phyloP scores from a whole-genome alignment of 2,888 invertebrate genomes.

The Philereme vetulata region DNA sequence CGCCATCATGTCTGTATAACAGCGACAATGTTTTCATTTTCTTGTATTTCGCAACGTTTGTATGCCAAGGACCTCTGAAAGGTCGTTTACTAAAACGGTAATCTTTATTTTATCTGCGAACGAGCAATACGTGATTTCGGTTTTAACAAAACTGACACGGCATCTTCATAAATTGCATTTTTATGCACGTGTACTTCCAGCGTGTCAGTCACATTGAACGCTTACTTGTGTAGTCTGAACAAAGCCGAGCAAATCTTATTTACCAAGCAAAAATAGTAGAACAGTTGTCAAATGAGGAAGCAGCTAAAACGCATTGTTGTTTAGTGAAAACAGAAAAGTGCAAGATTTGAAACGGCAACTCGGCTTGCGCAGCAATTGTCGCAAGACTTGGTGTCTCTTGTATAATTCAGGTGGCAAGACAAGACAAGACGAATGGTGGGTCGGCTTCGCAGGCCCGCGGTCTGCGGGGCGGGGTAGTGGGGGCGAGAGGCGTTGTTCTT shows the following conservation, averaged over 20 bases:
- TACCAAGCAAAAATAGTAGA: conserved; percentile 36
- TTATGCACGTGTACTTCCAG: conserved; percentile 24
- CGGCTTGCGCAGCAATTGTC: conserved; percentile 56
- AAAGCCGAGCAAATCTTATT: conserved; percentile 37
- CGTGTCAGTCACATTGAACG: conserved; percentile 16
- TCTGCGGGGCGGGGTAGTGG: conserved; percentile 56
- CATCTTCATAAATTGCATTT: conserved; percentile 37
- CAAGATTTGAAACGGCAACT: conserved; percentile 45
- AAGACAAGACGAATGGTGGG: conserved; percentile 63
- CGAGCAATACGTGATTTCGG: conserved; percentile 60
- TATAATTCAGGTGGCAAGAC: conserved; percentile 62
- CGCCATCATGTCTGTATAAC: conserved; percentile 31
- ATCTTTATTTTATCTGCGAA: conserved; percentile 78
- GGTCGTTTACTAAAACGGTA: conserved; percentile 76
- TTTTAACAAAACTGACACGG: conserved; percentile 51
- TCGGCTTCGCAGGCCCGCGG: conserved; percentile 34
- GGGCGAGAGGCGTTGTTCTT: conserved; percentile 81
- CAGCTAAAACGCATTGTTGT: conserved; percentile 46
- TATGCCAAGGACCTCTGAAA: conserved; percentile 76
- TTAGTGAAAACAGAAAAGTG: conserved; percentile 45
- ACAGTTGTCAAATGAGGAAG: conserved; percentile 51
- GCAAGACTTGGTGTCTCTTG: conserved; percentile 51
- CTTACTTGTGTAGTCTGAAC: conserved; percentile 10
- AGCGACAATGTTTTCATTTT: conserved; percentile 63
- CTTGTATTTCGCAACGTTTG: conserved; percentile 67